A percentile compares a stretch with the other conserved stretches of the same genome.
Conservation (phyloP, 2,888 invertebrate species). For the Andrena bicolor region DNA sequence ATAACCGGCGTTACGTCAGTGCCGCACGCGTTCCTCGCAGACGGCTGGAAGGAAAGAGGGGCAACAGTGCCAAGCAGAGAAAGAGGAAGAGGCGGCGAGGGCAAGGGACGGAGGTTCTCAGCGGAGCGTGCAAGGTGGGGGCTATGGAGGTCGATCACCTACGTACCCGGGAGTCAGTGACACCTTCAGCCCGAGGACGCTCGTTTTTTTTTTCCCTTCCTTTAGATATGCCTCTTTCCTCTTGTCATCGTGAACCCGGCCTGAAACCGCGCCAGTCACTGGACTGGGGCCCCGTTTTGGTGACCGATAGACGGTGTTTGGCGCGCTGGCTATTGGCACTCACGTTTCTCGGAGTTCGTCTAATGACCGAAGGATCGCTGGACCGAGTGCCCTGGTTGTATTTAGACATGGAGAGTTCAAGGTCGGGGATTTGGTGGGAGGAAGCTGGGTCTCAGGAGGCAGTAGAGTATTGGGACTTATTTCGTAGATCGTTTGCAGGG, state of each 20-base stretch:
- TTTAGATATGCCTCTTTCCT: constrained; percentile 8
- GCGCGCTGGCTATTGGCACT: background rate
- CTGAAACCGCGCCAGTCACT: constrained; percentile 44
- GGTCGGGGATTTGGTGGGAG: constrained; percentile 4
- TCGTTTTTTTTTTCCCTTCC: constrained; percentile 64
- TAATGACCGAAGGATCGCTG: background rate
- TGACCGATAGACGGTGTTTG: constrained; percentile 13
- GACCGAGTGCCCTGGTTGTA: background rate
- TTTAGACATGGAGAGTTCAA: background rate
- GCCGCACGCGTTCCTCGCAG: constrained; percentile 75
- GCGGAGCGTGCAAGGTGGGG: constrained; percentile 67
- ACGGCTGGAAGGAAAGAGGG: constrained; percentile 63
- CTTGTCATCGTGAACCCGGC: constrained; percentile 24
- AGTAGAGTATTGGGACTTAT: background rate
- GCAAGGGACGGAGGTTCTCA: constrained; percentile 65
- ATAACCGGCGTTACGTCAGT: constrained; percentile 85
- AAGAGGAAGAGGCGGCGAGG: constrained; percentile 57
- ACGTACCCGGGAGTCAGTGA: constrained; percentile 84
- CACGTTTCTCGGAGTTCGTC: background rate
- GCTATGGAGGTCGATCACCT: constrained; percentile 85
- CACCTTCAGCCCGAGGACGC: constrained; percentile 80
- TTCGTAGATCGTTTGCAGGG: no score
- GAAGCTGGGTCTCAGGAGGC: background rate
- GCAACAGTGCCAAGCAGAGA: constrained; percentile 65
- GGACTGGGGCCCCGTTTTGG: background rate